phyloP scores from a whole-genome alignment of 2,888 invertebrate species.

The Eilema griseolum region DNA sequence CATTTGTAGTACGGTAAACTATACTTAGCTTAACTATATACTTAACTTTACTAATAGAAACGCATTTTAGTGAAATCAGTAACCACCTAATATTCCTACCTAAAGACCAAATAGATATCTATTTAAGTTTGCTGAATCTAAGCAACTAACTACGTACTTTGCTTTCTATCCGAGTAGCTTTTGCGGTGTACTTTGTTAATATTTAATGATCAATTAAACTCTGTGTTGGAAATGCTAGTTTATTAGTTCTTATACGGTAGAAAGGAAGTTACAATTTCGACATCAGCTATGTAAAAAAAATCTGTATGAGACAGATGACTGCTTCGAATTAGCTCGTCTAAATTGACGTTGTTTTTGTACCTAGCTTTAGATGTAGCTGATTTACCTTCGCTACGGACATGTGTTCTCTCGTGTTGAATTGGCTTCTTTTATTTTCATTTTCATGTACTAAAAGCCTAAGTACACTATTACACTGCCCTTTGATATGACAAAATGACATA shows the following conservation, averaged over 20 bases:
- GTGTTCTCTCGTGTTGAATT: constrained; percentile 24
- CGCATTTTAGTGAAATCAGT: background rate
- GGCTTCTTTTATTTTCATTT: constrained; percentile 20
- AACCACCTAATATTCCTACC: background rate
- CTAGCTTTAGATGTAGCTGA: too few relatives aligned
- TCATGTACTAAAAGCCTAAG: too few relatives aligned
- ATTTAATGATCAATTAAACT: constrained; percentile 36
- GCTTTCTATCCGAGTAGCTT: constrained; percentile 45
- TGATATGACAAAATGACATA: too few relatives aligned
- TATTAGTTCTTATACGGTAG: constrained; percentile 46
- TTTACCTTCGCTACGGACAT: too few relatives aligned
- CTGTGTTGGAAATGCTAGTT: constrained; percentile 33
- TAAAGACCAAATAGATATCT: background rate
- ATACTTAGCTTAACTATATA: too few relatives aligned
- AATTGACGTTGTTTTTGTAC: too few relatives aligned
- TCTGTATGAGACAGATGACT: constrained; percentile 4
- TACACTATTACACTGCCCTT: too few relatives aligned
- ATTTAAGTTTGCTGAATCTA: background rate
- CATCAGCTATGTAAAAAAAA: background rate
- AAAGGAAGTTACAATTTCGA: constrained; percentile 44
- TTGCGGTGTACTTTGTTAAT: constrained; percentile 33
- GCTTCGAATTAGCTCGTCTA: constrained; percentile 22
- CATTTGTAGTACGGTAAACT: too few relatives aligned
- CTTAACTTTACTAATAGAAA: too few relatives aligned
- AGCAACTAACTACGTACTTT: constrained; percentile 15